A percentile compares a stretch with the other conserved stretches of the same genome.
Evolutionary conservation across 1,140 invertebrate genomes (phyloP).

Genomic region (Nebria ingens): DNA sequence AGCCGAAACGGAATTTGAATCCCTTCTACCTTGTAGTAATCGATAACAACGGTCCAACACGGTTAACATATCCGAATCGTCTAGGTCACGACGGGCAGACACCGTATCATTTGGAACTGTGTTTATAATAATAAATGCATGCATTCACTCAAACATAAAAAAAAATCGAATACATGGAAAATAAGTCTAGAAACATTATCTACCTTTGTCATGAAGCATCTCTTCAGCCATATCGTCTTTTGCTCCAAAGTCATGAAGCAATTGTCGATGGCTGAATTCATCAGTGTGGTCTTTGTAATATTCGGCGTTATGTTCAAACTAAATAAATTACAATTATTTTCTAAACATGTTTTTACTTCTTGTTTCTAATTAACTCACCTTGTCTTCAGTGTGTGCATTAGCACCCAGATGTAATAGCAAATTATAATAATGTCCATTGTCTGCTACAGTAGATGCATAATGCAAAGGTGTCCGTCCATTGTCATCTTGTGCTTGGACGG

Average conservation of each 20-base stretch:
- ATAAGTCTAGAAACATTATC: constrained; percentile 13
- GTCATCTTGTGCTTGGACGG: constrained; percentile 59
- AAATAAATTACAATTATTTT: constrained; percentile 27
- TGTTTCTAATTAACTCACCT: constrained; percentile 45
- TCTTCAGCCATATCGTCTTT: constrained; percentile 50
- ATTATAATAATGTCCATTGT: constrained; percentile 83
- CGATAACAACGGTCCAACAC: constrained; percentile 62
- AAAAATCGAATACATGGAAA: background rate
- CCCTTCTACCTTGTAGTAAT: constrained; percentile 48
- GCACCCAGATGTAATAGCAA: constrained; percentile 73
- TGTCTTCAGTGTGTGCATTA: constrained; percentile 70
- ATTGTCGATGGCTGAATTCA: constrained; percentile 54
- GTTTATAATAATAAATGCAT: no score
- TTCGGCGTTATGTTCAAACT: constrained; percentile 65
- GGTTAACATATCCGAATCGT: constrained; percentile 52
- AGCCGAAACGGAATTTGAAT: constrained; percentile 25
- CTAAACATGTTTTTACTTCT: background rate
- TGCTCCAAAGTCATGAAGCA: constrained; percentile 59
- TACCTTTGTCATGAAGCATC: constrained; percentile 68
- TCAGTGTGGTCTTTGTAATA: constrained; percentile 59
- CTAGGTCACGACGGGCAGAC: constrained; percentile 55
- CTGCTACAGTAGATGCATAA: constrained; percentile 75
- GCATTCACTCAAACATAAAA: background rate
- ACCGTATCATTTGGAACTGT: constrained; percentile 56
- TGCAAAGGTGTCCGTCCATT: constrained; percentile 83